phyloP scores from a whole-genome alignment of 2,888 invertebrate genomes.

The Lycia hirtaria region DNA sequence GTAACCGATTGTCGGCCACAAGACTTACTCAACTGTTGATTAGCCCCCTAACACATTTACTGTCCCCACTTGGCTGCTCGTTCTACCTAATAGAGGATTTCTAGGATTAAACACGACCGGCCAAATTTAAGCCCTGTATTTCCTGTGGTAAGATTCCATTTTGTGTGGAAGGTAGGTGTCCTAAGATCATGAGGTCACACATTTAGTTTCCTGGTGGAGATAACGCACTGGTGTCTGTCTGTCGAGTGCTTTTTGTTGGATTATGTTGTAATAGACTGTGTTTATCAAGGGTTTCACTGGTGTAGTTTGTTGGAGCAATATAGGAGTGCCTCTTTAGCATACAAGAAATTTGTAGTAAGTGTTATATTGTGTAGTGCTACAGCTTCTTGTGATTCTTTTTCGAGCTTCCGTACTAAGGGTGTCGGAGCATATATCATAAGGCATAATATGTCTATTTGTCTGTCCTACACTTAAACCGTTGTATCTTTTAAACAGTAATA shows the following conservation, averaged over 20 bases:
- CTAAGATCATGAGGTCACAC: constrained; percentile 38
- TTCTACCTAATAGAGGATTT: constrained; percentile 41
- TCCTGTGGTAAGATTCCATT: constrained; percentile 10
- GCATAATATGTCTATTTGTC: too few relatives aligned
- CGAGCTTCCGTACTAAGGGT: too few relatives aligned
- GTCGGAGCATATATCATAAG: too few relatives aligned
- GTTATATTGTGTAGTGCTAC: too few relatives aligned
- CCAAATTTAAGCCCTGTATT: constrained; percentile 8
- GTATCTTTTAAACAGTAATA: too few relatives aligned
- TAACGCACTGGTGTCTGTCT: constrained; percentile 37
- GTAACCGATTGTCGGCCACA: constrained; percentile 31
- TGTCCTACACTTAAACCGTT: too few relatives aligned
- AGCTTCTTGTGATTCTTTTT: too few relatives aligned
- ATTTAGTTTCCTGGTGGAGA: constrained; percentile 39
- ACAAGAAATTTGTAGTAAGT: too few relatives aligned
- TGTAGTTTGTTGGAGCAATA: background rate
- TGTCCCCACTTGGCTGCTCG: constrained; percentile 41
- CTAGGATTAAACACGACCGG: constrained; percentile 31
- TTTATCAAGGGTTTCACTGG: constrained; percentile 31
- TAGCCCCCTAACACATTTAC: constrained; percentile 40
- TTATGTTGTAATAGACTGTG: constrained; percentile 34
- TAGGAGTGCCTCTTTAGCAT: too few relatives aligned
- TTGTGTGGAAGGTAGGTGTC: background rate
- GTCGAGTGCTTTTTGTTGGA: constrained; percentile 38
- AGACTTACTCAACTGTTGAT: constrained; percentile 37